Evolutionary conservation across 2,888 invertebrate species (phyloP), one percentile per base, ranked within the genome.

Genomic region (Drosophila acutilabella): DNA sequence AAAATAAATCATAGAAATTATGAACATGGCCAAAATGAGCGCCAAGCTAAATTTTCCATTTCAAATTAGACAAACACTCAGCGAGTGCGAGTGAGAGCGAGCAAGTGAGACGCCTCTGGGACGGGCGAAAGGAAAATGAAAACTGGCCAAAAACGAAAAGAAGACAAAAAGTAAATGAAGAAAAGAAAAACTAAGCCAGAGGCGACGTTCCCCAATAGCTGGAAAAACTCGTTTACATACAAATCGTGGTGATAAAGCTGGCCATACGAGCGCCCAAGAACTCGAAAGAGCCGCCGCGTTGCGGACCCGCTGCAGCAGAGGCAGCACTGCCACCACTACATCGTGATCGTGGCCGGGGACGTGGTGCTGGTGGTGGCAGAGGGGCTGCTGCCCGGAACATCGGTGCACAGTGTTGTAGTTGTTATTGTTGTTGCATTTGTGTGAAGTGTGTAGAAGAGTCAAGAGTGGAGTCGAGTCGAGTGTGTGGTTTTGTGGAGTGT

Each of bases 181-280:
- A 30, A 74, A 74, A 57, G 78, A 85, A 85, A 81, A 80, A 64
- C 64, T 48, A 50, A 20, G 36, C 50, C 57, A 41, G 57, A 38
- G 36, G 41, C 36, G 36, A 2, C 10, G 30, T 47, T 36, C 42
- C 56, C 87, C 89, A 13, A 11, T 13, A 36, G 36, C 89, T 82
- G 85, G 89, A 90, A 88, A 90, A 90, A 90, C 89, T 90, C 85
- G 90, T 90, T 91, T 91, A 91, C 91, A 90, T 91, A 91, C 91
- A 91, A 91, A 91, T 87, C 80, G 90, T 90, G 85, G 91, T 91
- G 81, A 91, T 91, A 90, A 91, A 91, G 90, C 90, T 91, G 88
- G 91, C 90, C 91, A 91, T 91, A 78, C 91, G 91, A 81, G 90
- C 89, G 83, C 91, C 91, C 87, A 91, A 91, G 88, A 91, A 90